A percentile compares a stretch with the other conserved stretches of the same genome.
phyloP scores from a whole-genome alignment of 2,888 invertebrate genomes.

The Tetramorium bicarinatum region DNA sequence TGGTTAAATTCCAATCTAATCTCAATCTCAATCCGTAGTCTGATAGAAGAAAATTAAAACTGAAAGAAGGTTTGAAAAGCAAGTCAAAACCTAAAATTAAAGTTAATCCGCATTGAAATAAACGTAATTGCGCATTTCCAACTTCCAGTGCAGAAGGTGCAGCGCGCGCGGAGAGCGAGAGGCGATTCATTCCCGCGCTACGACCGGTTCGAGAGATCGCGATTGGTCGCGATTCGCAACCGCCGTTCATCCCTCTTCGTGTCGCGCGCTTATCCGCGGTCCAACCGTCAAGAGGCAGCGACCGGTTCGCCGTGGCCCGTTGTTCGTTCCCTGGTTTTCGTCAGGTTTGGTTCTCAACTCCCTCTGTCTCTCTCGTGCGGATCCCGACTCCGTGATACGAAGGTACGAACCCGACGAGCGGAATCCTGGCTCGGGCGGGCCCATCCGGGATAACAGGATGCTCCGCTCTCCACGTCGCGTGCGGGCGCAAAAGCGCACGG shows the following conservation, averaged over 20 bases:
- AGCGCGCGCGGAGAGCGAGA: no score
- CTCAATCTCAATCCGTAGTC: no score
- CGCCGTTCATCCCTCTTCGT: constrained; percentile 8
- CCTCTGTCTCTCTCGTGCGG: constrained; percentile 56
- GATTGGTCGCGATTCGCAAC: constrained; percentile 1
- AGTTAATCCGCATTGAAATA: no score
- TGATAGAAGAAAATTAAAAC: no score
- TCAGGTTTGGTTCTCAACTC: constrained; percentile 62
- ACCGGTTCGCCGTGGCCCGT: constrained; percentile 69
- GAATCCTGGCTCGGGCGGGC: background rate
- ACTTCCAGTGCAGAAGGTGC: no score
- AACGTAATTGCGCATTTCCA: no score
- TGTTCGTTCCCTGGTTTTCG: constrained; percentile 74
- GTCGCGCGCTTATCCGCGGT: background rate
- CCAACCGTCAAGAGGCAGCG: constrained; percentile 42
- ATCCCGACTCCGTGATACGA: constrained; percentile 70
- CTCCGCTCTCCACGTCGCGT: background rate
- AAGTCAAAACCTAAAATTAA: no score
- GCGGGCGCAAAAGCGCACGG: background rate
- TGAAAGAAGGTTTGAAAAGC: no score
- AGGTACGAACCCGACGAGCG: constrained; percentile 64
- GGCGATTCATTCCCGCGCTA: no score
- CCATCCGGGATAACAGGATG: no score
- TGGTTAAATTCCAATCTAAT: no score
- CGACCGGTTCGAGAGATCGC: background rate